These are phyloP conservation scores for Spodoptera picta DNA, from an alignment of 2,888 invertebrate genomes.

Conservation along the genomic window DNA sequence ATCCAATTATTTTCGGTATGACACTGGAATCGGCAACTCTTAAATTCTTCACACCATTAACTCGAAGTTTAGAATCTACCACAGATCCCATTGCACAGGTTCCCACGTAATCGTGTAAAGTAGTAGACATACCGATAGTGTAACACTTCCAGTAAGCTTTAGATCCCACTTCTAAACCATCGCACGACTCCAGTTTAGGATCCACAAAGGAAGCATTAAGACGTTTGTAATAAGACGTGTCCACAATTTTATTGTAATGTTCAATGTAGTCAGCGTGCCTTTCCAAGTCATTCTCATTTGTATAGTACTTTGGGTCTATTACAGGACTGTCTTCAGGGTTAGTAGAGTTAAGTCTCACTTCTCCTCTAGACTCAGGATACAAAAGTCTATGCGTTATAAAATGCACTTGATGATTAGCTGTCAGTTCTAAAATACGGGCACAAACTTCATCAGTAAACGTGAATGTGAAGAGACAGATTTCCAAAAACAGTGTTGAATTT, in stretches of 20 bases:
- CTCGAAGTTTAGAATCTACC: constrained; percentile 89
- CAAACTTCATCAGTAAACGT: constrained; percentile 55
- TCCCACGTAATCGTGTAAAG: constrained; percentile 84
- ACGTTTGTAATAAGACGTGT: constrained; percentile 75
- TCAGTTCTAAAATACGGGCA: constrained; percentile 37
- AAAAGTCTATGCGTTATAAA: constrained; percentile 52
- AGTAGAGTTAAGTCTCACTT: constrained; percentile 82
- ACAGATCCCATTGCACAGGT: constrained; percentile 93
- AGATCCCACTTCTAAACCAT: constrained; percentile 55
- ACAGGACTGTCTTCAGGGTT: constrained; percentile 87
- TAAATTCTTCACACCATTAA: constrained; percentile 89
- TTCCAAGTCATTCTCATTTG: constrained; percentile 82
- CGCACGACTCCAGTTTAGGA: constrained; percentile 43
- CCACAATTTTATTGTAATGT: constrained; percentile 62
- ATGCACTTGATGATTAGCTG: constrained; percentile 37
- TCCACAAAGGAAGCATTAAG: constrained; percentile 66
- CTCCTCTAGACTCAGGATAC: constrained; percentile 84
- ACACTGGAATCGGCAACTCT: constrained; percentile 92
- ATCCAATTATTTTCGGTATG: constrained; percentile 90
- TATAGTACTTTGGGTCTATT: constrained; percentile 88
- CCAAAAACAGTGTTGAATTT: constrained; percentile 27
- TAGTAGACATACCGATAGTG: constrained; percentile 59
- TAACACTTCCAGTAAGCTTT: constrained; percentile 91
- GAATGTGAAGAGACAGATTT: constrained; percentile 46
- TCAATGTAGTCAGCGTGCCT: constrained; percentile 73